A percentile compares a stretch with the other conserved stretches of the same genome.
These are phyloP conservation scores for Keiferia lycopersicella DNA, from an alignment of 2,888 invertebrate species.

Conservation along the genomic window DNA sequence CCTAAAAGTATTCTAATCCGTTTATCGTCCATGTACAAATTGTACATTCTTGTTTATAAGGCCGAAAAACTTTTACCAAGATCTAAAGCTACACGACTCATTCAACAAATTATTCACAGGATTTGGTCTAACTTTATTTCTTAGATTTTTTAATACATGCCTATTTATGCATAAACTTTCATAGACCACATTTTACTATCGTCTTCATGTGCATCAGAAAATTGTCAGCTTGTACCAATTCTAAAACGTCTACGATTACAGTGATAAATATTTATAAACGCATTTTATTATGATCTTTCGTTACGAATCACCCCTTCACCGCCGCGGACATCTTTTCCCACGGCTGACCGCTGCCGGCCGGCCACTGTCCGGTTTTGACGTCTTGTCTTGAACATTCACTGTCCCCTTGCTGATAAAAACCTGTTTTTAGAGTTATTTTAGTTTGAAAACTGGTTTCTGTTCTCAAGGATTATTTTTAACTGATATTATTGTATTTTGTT, in stretches of 20 bases:
- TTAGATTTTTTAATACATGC: too few species aligned
- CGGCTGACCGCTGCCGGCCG: conserved; percentile 54
- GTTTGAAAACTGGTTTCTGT: conserved; percentile 55
- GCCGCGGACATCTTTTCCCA: conserved; percentile 49
- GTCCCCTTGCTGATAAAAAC: conserved; percentile 35
- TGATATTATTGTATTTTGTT: too few species aligned
- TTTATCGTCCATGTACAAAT: too few species aligned
- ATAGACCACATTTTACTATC: too few species aligned
- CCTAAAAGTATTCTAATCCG: too few species aligned
- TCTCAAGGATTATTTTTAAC: conserved; percentile 43
- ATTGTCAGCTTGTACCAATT: background rate
- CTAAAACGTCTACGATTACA: background rate
- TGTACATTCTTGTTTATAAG: too few species aligned
- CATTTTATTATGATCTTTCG: background rate
- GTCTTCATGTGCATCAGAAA: too few species aligned
- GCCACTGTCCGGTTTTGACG: conserved; percentile 54
- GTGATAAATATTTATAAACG: background rate
- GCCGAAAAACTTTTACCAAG: too few species aligned
- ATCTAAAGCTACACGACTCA: too few species aligned
- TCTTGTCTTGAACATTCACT: conserved; percentile 36
- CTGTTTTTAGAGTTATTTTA: conserved; percentile 35
- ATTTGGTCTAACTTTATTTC: too few species aligned
- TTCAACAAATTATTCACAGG: too few species aligned
- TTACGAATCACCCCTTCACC: conserved; percentile 35
- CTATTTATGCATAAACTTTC: too few species aligned